Evolutionary conservation across 1,140 invertebrate species (phyloP).

Genomic region (Psilanteris sp.): DNA sequence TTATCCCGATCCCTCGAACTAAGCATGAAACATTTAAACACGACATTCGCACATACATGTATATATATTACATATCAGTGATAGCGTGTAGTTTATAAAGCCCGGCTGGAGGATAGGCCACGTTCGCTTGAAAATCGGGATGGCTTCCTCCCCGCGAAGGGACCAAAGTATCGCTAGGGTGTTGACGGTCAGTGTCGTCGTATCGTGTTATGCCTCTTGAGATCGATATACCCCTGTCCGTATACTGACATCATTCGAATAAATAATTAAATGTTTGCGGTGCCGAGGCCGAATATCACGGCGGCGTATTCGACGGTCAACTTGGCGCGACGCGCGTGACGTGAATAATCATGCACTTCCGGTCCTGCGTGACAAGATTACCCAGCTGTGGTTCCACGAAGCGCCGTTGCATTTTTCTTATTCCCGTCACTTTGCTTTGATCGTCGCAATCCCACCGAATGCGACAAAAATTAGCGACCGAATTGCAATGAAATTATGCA

Average conservation of each 20-base stretch:
- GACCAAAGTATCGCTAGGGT: conserved; percentile 61
- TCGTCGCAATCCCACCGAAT: conserved; percentile 1
- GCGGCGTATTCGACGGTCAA: conserved; percentile 39
- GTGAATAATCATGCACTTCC: conserved; percentile 56
- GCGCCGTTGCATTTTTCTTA: conserved; percentile 24
- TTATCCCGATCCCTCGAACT: background rate
- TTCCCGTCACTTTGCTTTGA: conserved; percentile 5
- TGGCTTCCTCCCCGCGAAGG: conserved; percentile 64
- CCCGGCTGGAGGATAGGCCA: conserved; percentile 36
- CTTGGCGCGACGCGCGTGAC: conserved; percentile 50
- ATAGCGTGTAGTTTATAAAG: conserved; percentile 55
- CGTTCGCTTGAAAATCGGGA: conserved; percentile 61
- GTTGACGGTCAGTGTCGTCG: conserved; percentile 49
- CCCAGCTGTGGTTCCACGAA: conserved; percentile 49
- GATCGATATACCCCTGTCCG: conserved; percentile 47
- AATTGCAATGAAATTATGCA: too few relatives aligned
- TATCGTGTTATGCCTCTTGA: conserved; percentile 56
- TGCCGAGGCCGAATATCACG: conserved; percentile 16
- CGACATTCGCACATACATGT: conserved; percentile 25
- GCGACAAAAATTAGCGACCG: conserved; percentile 12
- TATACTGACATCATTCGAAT: conserved; percentile 40
- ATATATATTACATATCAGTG: conserved; percentile 52
- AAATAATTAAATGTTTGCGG: conserved; percentile 56
- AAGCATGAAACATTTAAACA: conserved; percentile 26
- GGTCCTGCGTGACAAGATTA: conserved; percentile 45